Evolutionary conservation across 2,888 invertebrate species (phyloP).

Genomic region (Ditula angustiorana): DNA sequence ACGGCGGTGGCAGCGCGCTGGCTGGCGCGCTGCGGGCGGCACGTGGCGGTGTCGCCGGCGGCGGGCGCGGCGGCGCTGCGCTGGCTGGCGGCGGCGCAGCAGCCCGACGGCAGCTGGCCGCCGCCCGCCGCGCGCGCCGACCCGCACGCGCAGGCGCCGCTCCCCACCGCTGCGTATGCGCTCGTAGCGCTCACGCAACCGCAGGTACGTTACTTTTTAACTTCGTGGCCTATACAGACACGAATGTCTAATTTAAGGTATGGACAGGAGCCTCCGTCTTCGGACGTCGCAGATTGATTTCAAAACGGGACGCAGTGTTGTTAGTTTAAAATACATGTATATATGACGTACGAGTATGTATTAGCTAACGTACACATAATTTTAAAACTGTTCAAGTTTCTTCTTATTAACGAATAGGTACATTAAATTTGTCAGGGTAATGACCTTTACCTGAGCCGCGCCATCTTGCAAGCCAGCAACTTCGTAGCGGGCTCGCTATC

Average conservation of each 20-base stretch:
- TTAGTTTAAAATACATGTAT: too few relatives aligned
- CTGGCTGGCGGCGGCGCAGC: constrained; percentile 92
- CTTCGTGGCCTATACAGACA: too few relatives aligned
- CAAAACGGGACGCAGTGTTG: too few relatives aligned
- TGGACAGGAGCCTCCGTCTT: too few relatives aligned
- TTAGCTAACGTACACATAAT: too few relatives aligned
- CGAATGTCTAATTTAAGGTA: too few relatives aligned
- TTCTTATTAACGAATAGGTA: too few relatives aligned
- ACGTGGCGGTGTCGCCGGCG: constrained; percentile 65
- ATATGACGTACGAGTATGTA: too few relatives aligned
- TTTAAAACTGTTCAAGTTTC: too few relatives aligned
- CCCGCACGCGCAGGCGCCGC: constrained; percentile 62
- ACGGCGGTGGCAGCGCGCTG: constrained; percentile 74
- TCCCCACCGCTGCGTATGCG: constrained; percentile 93
- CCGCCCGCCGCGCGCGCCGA: constrained; percentile 83
- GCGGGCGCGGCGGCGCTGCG: constrained; percentile 85
- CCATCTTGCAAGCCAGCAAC: constrained; percentile 91
- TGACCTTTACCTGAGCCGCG: constrained; percentile 84
- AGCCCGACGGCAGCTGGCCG: constrained; percentile 90
- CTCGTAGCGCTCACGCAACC: constrained; percentile 90
- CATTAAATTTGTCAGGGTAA: constrained; percentile 58
- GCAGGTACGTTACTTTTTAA: constrained; percentile 54
- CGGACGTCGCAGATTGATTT: too few relatives aligned
- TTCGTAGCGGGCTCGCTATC: constrained; percentile 89
- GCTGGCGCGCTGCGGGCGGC: constrained; percentile 69